A percentile compares a stretch with the other conserved stretches of the same genome.
Evolutionary conservation across 2,797 vertebrate species (phyloP).

Genomic region (Borostomias antarcticus): DNA sequence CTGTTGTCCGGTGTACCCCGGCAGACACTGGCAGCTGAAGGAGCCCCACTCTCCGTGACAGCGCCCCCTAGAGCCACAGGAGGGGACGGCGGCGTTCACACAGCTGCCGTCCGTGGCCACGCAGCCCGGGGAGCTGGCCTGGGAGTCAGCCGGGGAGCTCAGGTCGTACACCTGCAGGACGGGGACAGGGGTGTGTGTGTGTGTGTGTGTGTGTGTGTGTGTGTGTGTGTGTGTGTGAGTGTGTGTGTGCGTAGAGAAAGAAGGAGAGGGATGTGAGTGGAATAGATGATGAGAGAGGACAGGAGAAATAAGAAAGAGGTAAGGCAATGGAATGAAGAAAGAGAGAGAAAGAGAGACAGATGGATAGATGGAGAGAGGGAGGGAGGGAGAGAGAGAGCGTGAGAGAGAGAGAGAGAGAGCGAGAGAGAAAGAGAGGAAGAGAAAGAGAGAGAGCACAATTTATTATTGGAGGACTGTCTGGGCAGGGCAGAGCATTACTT

Average conservation of each 20-base stretch:
- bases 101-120: constrained; percentile 83
- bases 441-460: constrained; percentile 20
- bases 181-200: neutral
- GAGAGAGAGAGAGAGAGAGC: constrained; percentile 14
- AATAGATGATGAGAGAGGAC: no score
- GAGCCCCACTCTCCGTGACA: constrained; percentile 87
- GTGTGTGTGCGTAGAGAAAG: no score
- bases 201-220: no score
- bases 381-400: constrained; percentile 6
- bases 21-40: constrained; percentile 84
- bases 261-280: no score
- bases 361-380: constrained; percentile 9
- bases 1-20: constrained; percentile 79
- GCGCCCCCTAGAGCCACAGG: constrained; percentile 80
- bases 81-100: constrained; percentile 81
- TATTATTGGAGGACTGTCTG: constrained; percentile 27
- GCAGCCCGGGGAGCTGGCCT: constrained; percentile 84
- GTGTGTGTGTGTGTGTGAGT: no score
- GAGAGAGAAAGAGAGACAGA: constrained; percentile 10
- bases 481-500: constrained; percentile 5
- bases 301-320: constrained; percentile 4
- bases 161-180: constrained; percentile 83
- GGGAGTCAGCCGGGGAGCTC: constrained; percentile 82
- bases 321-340: constrained; percentile 5
- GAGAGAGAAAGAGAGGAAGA: constrained; percentile 18